phyloP scores from a whole-genome alignment of 2,888 invertebrate species.

The Caenorhabditis zanzibari region DNA sequence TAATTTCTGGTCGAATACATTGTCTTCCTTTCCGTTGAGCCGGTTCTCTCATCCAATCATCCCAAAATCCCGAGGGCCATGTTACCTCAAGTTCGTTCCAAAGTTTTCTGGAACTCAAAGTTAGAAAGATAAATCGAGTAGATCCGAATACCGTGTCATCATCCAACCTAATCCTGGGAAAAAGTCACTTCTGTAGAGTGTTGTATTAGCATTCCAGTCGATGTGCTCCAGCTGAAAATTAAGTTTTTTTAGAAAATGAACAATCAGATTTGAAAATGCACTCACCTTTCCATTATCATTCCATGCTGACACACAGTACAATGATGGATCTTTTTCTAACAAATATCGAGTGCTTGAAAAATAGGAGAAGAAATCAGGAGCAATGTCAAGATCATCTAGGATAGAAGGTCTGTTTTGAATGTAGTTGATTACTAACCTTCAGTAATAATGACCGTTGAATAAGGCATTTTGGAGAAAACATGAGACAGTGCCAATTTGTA shows the following conservation, averaged over 20 bases:
- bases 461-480: constrained; percentile 89
- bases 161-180: constrained; percentile 94
- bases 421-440: constrained; percentile 88
- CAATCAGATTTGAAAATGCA: background rate
- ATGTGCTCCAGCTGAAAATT: constrained; percentile 53
- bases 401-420: constrained; percentile 39
- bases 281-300: constrained; percentile 96
- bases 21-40: constrained; percentile 79
- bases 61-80: constrained; percentile 91
- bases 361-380: constrained; percentile 98
- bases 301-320: constrained; percentile 99
- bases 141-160: constrained; percentile 86
- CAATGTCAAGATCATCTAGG: constrained; percentile 95
- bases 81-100: constrained; percentile 92
- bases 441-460: constrained; percentile 93
- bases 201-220: constrained; percentile 85
- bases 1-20: constrained; percentile 80
- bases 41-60: constrained; percentile 98
- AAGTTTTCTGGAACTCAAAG: constrained; percentile 83
- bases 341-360: constrained; percentile 94
- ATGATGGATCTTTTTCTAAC: constrained; percentile 89
- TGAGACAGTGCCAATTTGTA: constrained; percentile 97
- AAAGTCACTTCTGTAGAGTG: constrained; percentile 96
- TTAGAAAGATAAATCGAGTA: background rate
- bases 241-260: background rate